Percentiles rank a stretch among this genome's conserved stretches.
These are phyloP conservation scores for Paelopatides confundens DNA, from an alignment of 53 echinoderm and acorn worm species.

Conservation along the genomic window DNA sequence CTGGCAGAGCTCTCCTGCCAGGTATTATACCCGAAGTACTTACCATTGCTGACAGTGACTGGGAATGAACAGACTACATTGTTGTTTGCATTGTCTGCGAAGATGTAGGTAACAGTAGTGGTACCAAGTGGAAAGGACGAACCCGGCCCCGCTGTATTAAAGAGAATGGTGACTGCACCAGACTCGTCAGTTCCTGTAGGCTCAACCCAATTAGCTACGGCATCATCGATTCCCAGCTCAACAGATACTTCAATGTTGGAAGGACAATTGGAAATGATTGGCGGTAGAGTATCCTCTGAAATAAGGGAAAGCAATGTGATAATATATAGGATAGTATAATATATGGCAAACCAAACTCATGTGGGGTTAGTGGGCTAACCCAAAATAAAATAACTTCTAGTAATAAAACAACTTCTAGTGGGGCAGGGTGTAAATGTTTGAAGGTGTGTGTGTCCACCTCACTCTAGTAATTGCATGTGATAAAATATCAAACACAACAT, in stretches of 20 bases:
- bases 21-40: too few species aligned
- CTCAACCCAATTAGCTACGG: constrained; percentile 41
- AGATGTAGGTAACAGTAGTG: constrained; percentile 49
- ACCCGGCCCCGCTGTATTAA: constrained; percentile 33
- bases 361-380: too few species aligned
- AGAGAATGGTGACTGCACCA: constrained; percentile 40
- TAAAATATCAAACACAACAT: too few species aligned
- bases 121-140: constrained; percentile 34
- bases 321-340: too few species aligned
- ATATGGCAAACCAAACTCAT: too few species aligned
- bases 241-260: constrained; percentile 47
- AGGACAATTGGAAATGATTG: constrained; percentile 44
- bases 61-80: constrained; percentile 35
- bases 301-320: background rate
- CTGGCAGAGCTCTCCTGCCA: too few species aligned
- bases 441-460: too few species aligned
- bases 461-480: too few species aligned
- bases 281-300: constrained; percentile 7
- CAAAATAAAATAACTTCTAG: too few species aligned
- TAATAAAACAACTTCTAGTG: too few species aligned
- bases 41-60: constrained; percentile 60
- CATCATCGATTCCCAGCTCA: constrained; percentile 52
- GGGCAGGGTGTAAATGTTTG: too few species aligned
- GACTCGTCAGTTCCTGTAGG: constrained; percentile 71
- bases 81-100: constrained; percentile 53